These are phyloP conservation scores for Muscicapa striata DNA, from an alignment of 2,797 vertebrate species.

Conservation along the genomic window DNA sequence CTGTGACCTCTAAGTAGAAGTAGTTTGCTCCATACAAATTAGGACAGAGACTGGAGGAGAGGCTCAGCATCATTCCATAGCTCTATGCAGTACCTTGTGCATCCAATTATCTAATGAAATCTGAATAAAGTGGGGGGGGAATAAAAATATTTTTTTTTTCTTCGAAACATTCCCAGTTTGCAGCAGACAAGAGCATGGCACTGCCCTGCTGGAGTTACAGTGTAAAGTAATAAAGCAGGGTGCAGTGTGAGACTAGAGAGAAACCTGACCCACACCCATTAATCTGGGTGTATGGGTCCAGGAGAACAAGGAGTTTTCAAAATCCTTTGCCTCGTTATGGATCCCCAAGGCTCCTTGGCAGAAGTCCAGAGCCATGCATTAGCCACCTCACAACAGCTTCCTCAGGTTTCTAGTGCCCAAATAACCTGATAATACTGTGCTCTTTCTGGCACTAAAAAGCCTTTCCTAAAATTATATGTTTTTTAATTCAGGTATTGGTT, in stretches of 20 bases:
- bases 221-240: background rate
- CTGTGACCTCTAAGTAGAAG: background rate
- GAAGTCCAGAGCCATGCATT: background rate
- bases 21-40: constrained; percentile 3
- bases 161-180: background rate
- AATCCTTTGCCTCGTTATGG: background rate
- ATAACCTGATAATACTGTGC: background rate
- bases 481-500: background rate
- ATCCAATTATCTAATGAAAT: constrained; percentile 26
- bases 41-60: background rate
- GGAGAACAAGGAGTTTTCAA: background rate
- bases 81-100: background rate
- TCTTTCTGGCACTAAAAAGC: background rate
- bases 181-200: background rate
- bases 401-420: background rate
- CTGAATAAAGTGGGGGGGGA: accelerated
- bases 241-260: background rate
- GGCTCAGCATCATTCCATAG: background rate
- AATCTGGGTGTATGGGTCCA: background rate
- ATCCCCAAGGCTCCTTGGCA: background rate
- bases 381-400: background rate
- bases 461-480: background rate
- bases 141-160: background rate
- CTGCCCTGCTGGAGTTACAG: background rate
- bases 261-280: background rate